A percentile compares a stretch with the other conserved stretches of the same genome.
phyloP scores from a whole-genome alignment of 2,797 vertebrate species.

The Podarcis lilfordi region DNA sequence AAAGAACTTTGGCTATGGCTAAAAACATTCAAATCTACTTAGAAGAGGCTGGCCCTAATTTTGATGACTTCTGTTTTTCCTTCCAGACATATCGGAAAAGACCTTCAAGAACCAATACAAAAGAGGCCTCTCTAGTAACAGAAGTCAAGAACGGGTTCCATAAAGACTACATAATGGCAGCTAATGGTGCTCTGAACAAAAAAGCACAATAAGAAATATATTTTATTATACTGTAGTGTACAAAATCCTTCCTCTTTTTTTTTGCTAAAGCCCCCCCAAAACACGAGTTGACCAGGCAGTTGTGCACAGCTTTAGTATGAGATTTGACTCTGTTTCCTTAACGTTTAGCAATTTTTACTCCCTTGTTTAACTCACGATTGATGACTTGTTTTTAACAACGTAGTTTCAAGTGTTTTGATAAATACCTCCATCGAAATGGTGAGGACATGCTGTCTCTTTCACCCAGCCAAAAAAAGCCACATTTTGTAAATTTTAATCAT shows the following conservation, averaged over 20 bases:
- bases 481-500: conserved; percentile 36
- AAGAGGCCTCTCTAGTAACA: conserved; percentile 51
- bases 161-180: conserved; percentile 74
- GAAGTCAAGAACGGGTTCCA: conserved; percentile 80
- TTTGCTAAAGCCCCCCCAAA: neutral
- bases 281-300: conserved; percentile 64
- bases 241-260: conserved; percentile 47
- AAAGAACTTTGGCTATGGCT: neutral
- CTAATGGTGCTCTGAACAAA: conserved; percentile 78
- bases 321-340: conserved; percentile 62
- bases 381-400: conserved; percentile 67
- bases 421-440: conserved; percentile 49
- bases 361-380: conserved; percentile 65
- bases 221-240: neutral
- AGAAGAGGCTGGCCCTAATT: neutral
- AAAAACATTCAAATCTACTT: neutral
- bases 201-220: conserved; percentile 76
- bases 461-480: neutral
- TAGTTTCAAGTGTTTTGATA: conserved; percentile 62
- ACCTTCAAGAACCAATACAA: conserved; percentile 67
- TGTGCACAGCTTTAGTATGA: conserved; percentile 67
- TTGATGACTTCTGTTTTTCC: conserved; percentile 13
- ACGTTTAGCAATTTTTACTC: conserved; percentile 67
- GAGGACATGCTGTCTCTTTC: conserved; percentile 32
- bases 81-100: conserved; percentile 83